Percentiles rank a stretch among this genome's conserved stretches.
phyloP scores from a whole-genome alignment of 2,888 invertebrate species.

The Drosophila merina region DNA sequence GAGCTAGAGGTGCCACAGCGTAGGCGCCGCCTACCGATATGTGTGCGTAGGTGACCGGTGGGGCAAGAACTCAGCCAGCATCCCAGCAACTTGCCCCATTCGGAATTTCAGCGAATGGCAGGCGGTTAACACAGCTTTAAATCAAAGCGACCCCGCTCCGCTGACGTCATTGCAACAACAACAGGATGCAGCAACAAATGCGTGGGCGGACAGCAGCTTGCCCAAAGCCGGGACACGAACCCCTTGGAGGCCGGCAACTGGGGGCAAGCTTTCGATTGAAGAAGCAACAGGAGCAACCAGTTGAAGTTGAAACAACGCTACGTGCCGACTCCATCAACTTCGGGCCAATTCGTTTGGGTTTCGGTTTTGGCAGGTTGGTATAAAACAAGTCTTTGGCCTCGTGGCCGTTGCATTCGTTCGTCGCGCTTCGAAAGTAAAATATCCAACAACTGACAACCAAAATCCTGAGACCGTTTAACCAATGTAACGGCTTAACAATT shows the following conservation, averaged over 20 bases:
- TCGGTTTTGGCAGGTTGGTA: slow-evolving; percentile 55
- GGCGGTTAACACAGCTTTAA: slow-evolving; percentile 58
- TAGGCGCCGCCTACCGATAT: slow-evolving; percentile 69
- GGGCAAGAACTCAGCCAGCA: slow-evolving; percentile 25
- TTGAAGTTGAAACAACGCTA: slow-evolving; percentile 63
- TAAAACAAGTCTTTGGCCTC: slow-evolving; percentile 63
- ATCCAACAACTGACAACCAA: slow-evolving; percentile 39
- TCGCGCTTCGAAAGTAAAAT: slow-evolving; percentile 65
- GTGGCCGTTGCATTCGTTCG: slow-evolving; percentile 64
- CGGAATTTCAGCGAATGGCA: slow-evolving; percentile 67
- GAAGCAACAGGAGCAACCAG: slow-evolving; percentile 70
- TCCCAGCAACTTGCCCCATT: slow-evolving; percentile 32
- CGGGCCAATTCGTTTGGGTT: slow-evolving; percentile 24
- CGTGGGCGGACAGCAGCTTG: slow-evolving; percentile 45
- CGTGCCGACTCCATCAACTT: slow-evolving; percentile 17
- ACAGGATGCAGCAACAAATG: slow-evolving; percentile 12
- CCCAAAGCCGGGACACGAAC: slow-evolving; percentile 52
- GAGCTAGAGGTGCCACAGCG: slow-evolving; percentile 31
- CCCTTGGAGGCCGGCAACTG: slow-evolving; percentile 28
- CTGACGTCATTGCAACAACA: slow-evolving; percentile 59
- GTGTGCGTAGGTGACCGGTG: slow-evolving; percentile 58
- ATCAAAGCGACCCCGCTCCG: slow-evolving; percentile 51
- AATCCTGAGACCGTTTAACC: slow-evolving; percentile 15
- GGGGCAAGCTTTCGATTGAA: slow-evolving; percentile 56
- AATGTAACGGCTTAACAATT: slow-evolving; percentile 27